Evolutionary conservation across 2,888 invertebrate genomes (phyloP).

Genomic region (Plutella xylostella): DNA sequence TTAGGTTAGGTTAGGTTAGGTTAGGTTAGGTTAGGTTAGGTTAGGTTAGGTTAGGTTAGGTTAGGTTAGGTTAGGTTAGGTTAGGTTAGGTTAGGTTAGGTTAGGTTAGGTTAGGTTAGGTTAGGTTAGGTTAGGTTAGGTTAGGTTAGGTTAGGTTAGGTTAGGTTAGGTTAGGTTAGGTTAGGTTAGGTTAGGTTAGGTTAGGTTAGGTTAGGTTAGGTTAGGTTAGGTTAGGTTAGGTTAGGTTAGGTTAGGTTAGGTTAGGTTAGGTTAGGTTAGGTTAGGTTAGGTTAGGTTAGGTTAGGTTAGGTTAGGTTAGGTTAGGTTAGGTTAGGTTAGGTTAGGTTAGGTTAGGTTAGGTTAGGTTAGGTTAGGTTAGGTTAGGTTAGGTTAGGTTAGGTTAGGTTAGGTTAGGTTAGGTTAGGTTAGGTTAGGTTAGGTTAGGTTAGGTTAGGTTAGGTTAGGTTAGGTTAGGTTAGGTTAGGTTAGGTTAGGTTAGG

Average conservation of each 20-base stretch:
- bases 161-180: too few relatives aligned
- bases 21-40: slow-evolving; percentile 7
- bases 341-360: slow-evolving; percentile 7
- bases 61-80: slow-evolving; percentile 7
- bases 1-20: slow-evolving; percentile 10
- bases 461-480: slow-evolving; percentile 7
- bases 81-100: too few relatives aligned
- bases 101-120: too few relatives aligned
- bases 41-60: slow-evolving; percentile 7
- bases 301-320: slow-evolving; percentile 10
- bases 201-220: too few relatives aligned
- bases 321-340: slow-evolving; percentile 9
- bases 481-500: slow-evolving; percentile 3
- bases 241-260: too few relatives aligned
- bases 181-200: too few relatives aligned
- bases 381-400: slow-evolving; percentile 9
- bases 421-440: slow-evolving; percentile 9
- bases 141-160: too few relatives aligned
- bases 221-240: too few relatives aligned
- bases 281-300: too few relatives aligned
- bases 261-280: too few relatives aligned
- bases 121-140: too few relatives aligned
- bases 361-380: slow-evolving; percentile 9
- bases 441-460: slow-evolving; percentile 10
- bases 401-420: slow-evolving; percentile 9